These are phyloP conservation scores for Drosophila fungiperda DNA, from an alignment of 2,888 invertebrate species.

Conservation along the genomic window DNA sequence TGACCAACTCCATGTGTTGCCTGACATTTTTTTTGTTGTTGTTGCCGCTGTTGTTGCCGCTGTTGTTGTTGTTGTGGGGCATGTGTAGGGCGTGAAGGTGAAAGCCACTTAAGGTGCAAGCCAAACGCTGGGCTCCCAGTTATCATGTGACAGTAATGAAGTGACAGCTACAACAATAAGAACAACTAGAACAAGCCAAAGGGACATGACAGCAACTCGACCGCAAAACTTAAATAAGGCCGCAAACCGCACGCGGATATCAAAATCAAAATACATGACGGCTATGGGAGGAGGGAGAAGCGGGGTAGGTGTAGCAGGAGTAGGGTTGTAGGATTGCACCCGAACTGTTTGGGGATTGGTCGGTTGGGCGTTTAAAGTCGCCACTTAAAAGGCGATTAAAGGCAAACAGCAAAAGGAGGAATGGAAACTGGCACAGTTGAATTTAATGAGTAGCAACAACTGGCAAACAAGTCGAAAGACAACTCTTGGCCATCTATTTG, in stretches of 20 bases:
- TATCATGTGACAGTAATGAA: conserved; percentile 78
- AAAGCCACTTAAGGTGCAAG: conserved; percentile 72
- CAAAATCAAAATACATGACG: conserved; percentile 49
- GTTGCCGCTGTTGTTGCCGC: neutral
- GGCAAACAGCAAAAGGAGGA: conserved; percentile 6
- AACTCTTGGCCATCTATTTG: conserved; percentile 20
- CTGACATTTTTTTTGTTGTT: conserved; percentile 22
- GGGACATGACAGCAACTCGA: conserved; percentile 40
- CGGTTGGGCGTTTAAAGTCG: conserved; percentile 44
- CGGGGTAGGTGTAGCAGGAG: neutral
- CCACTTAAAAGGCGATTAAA: conserved; percentile 49
- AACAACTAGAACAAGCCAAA: conserved; percentile 23
- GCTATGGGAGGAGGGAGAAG: neutral
- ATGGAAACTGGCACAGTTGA: conserved; percentile 10
- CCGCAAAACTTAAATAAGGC: conserved; percentile 54
- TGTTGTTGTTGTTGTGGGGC: conserved; percentile 16
- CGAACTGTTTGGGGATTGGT: no score
- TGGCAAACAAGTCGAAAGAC: conserved; percentile 37
- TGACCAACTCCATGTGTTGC: conserved; percentile 66
- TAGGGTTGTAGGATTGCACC: neutral
- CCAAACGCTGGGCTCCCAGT: conserved; percentile 45
- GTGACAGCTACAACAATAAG: conserved; percentile 68
- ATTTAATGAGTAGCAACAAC: conserved; percentile 36
- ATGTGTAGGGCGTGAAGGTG: conserved; percentile 62
- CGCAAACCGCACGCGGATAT: conserved; percentile 53